Evolutionary conservation across 1,140 invertebrate species (phyloP), one percentile per base, ranked within the genome.

Genomic region (Magallana ariakensis): DNA sequence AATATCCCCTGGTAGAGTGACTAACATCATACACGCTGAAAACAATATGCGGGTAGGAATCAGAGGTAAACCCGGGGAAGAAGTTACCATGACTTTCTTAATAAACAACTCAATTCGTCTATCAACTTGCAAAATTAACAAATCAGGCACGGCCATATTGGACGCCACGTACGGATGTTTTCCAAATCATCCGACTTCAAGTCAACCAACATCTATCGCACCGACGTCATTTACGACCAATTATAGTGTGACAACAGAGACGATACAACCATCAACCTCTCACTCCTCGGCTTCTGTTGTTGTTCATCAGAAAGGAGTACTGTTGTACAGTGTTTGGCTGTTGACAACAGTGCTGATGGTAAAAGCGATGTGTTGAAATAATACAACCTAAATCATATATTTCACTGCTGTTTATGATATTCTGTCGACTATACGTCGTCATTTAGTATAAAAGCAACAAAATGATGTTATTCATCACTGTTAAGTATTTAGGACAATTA

Each of bases 1-100:
- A 1, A 89, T 91, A 85, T 91, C 90, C 2, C 86, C 85, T 46
- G 84, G 89, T 46, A 60, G 90, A 19, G 81, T 91, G 11, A 70
- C 82, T 22, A 85, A 87, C 58, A 86, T 91, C 8, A 60, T 85
- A 19, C 83, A 87, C 53, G 75, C 62, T 0, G 81, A 85, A 15
- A 57, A 80, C 58, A 81, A 86, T 55, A 56, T 89, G 11, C 46
- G 60, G n/a, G 56, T 90, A 9, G 54, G 80, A 7, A 11, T 90
- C 11, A 55, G 57, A 15, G 90, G 90, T 10, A 62, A 62, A 15
- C 16, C 87, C 1, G 55, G 70, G 13, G 90, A 90, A 81, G 66
- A 46, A 3, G 81, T 89, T 13, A 85, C 66, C n/a, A 58, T 90
- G 26, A 26, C 58, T 4, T 88, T 87, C 57, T 83, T 85, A 11